Percentiles rank a stretch among this genome's conserved stretches.
Evolutionary conservation across 2,113 vertebrate species (phyloP).

Genomic region (Castor canadensis): DNA sequence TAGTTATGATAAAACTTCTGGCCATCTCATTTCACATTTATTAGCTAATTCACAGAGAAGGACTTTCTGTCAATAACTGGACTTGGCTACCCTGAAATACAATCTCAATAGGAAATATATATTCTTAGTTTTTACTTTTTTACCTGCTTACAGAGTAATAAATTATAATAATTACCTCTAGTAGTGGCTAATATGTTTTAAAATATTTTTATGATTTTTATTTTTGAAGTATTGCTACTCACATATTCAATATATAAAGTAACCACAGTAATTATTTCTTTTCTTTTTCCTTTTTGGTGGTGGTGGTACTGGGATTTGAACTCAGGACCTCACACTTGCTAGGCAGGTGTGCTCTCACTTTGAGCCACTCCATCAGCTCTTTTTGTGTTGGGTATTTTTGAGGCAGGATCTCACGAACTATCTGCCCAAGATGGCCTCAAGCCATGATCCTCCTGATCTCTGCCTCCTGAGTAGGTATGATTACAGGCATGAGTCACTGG

Average conservation of each 20-base stretch:
- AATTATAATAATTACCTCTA: not conserved
- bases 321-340: too few species aligned
- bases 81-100: not conserved
- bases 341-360: too few species aligned
- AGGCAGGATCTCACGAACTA: too few species aligned
- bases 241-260: not conserved
- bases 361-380: too few species aligned
- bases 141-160: not conserved
- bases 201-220: not conserved
- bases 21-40: not conserved
- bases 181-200: not conserved
- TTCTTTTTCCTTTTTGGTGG: too few species aligned
- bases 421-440: too few species aligned
- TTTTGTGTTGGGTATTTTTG: too few species aligned
- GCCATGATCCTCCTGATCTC: too few species aligned
- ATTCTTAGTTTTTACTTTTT: not conserved
- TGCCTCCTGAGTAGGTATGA: too few species aligned
- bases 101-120: not conserved
- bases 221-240: not conserved
- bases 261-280: not conserved
- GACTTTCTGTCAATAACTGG: not conserved
- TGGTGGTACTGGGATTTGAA: too few species aligned
- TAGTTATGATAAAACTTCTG: slow-evolving; percentile 2
- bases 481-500: too few species aligned
- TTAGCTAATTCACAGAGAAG: not conserved